Base-by-base conservation (phyloP, 2,797 vertebrate species). In the Hirundo rustica region DNA sequence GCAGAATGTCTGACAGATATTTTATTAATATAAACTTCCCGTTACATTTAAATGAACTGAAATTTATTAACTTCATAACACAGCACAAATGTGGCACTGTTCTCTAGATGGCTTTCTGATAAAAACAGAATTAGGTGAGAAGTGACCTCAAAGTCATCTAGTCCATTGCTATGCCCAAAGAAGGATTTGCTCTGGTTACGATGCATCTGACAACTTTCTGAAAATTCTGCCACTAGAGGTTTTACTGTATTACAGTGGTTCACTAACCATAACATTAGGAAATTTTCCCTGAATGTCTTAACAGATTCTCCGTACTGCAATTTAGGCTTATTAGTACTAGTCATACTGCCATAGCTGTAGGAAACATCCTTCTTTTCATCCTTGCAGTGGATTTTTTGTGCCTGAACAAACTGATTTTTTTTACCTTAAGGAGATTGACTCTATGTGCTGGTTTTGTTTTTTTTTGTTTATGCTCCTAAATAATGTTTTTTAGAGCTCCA, bases 211-310 rank as follows among this genome's bases (percentile, higher is more conserved):
- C 15, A 72, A 1, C 30, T 81, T 72, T 3, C 2, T n/a, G 29
- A 44, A 77, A 50, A 57, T 38, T 64, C 7, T 42, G 2, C 34
- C 21, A 6, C 10, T 32, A 10, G 27, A 70, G 26, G 8, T 51
- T 84, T 71, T 38, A 38, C 29, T 70, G 25, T 32, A 6, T 55
- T 77, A 16, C 34, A 23, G 20, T 34, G n/a, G 32, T 86, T 93
- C 1, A 0, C 14, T 83, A 7, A 64, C 29, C 2, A 1, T 45
- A 71, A 29, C 13, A 8, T n/a, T 16, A 47, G 38, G 60, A 57
- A 17, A 3, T 55, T 51, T 78, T 65, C 48, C 36, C 27, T 74
- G 25, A 34, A 9, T 3, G 2, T 61, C 57, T 34, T 42, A 66
- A 7, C 25, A 85, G 61, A 64, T 34, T 71, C 34, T 80, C 45